These are phyloP conservation scores for Rhorus exstirpatorius DNA, from an alignment of 2,888 invertebrate species.

Conservation along the genomic window DNA sequence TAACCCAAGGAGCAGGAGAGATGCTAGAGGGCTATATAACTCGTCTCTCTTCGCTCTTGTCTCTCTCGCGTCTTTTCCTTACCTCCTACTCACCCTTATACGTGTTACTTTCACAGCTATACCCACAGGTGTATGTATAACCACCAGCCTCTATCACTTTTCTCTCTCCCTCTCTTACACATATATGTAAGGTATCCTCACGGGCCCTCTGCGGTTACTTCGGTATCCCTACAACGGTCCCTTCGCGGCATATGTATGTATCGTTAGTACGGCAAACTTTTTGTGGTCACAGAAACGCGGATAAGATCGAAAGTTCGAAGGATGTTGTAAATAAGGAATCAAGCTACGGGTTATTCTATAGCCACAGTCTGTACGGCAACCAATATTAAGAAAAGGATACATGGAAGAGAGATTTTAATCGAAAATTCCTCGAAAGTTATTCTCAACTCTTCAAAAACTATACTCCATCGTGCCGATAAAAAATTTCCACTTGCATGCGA, in stretches of 20 bases:
- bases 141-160: conserved; percentile 15
- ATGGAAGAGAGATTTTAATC: background rate
- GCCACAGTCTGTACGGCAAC: background rate
- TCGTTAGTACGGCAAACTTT: conserved; percentile 35
- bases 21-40: conserved; percentile 22
- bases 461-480: background rate
- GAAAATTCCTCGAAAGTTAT: background rate
- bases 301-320: conserved; percentile 62
- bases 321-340: conserved; percentile 60
- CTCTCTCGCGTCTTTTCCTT: conserved; percentile 27
- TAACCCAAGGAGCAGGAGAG: conserved; percentile 71
- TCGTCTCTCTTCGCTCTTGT: conserved; percentile 38
- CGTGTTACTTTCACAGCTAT: conserved; percentile 22
- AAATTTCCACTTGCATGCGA: background rate
- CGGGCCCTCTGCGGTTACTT: conserved; percentile 33
- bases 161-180: conserved; percentile 23
- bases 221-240: conserved; percentile 34
- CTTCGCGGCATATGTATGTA: conserved; percentile 20
- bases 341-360: conserved; percentile 10
- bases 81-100: conserved; percentile 26
- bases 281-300: conserved; percentile 37
- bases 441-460: background rate
- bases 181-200: conserved; percentile 34
- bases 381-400: too few relatives aligned
- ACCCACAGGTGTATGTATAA: conserved; percentile 15